Conservation (phyloP, 2,797 vertebrate genomes). For the Pyrocephalus nanus region DNA sequence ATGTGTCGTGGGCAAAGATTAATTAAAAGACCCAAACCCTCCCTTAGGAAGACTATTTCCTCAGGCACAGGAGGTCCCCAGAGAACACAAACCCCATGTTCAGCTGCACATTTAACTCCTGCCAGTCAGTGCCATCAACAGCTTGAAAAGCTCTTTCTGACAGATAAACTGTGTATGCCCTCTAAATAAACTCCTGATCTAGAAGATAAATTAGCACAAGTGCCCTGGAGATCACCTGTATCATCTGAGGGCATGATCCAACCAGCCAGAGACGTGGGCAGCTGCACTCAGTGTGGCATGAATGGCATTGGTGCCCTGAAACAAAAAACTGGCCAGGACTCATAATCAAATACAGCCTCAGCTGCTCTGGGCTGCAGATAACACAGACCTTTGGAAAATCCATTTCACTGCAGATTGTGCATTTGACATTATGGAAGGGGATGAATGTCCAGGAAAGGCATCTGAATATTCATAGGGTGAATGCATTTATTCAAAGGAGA, state of each 20-base stretch:
- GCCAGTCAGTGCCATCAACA: neutral
- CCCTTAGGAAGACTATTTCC: neutral
- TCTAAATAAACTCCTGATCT: neutral
- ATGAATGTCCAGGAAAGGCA: neutral
- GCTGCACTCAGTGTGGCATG: neutral
- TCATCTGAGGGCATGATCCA: neutral
- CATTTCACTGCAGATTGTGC: neutral
- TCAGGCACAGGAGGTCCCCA: neutral
- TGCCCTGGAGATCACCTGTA: neutral
- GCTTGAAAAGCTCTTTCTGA: neutral
- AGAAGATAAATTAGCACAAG: neutral
- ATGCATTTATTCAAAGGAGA: neutral
- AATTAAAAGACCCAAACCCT: neutral
- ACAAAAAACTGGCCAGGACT: neutral
- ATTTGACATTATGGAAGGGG: neutral
- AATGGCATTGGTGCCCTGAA: neutral
- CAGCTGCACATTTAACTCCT: neutral
- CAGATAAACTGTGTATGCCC: neutral
- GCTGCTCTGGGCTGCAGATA: neutral
- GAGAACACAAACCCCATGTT: neutral
- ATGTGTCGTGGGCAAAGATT: neutral
- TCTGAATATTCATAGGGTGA: constrained; percentile 2
- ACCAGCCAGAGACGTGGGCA: neutral
- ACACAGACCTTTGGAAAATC: neutral
- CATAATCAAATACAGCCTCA: neutral